phyloP scores from a whole-genome alignment of 1,140 invertebrate genomes.

The Protaetia brevitarsis region DNA sequence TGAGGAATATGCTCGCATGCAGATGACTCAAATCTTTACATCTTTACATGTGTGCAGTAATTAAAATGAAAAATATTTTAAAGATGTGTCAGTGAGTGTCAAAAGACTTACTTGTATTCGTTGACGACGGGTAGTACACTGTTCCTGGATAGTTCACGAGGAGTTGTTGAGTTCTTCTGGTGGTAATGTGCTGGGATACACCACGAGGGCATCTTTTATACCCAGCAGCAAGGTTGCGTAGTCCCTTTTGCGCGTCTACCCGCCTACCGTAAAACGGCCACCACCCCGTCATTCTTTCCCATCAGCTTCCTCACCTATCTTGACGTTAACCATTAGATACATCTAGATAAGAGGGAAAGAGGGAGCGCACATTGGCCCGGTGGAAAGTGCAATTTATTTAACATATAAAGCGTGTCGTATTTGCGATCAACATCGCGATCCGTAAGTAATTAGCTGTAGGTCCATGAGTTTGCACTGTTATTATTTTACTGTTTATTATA shows the following conservation, averaged over 20 bases:
- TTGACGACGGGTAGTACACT: slow-evolving; percentile 9
- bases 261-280: slow-evolving; percentile 17
- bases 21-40: too few relatives aligned
- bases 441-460: too few relatives aligned
- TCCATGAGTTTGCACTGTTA: too few relatives aligned
- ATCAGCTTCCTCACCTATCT: slow-evolving; percentile 13
- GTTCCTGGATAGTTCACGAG: neutral
- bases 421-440: too few relatives aligned
- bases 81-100: too few relatives aligned
- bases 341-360: slow-evolving; percentile 4
- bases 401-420: too few relatives aligned
- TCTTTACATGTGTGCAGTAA: too few relatives aligned
- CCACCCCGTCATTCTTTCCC: neutral
- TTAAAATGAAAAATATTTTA: too few relatives aligned
- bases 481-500: too few relatives aligned
- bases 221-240: slow-evolving; percentile 18
- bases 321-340: slow-evolving; percentile 13
- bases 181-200: slow-evolving; percentile 31
- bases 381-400: too few relatives aligned
- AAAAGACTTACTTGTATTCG: neutral
- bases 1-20: too few relatives aligned
- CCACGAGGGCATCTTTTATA: slow-evolving; percentile 30
- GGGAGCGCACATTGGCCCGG: neutral
- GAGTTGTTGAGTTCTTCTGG: slow-evolving; percentile 25
- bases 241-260: slow-evolving; percentile 29